These are phyloP conservation scores for Agrilus planipennis DNA, from an alignment of 1,140 invertebrate genomes.

Conservation along the genomic window DNA sequence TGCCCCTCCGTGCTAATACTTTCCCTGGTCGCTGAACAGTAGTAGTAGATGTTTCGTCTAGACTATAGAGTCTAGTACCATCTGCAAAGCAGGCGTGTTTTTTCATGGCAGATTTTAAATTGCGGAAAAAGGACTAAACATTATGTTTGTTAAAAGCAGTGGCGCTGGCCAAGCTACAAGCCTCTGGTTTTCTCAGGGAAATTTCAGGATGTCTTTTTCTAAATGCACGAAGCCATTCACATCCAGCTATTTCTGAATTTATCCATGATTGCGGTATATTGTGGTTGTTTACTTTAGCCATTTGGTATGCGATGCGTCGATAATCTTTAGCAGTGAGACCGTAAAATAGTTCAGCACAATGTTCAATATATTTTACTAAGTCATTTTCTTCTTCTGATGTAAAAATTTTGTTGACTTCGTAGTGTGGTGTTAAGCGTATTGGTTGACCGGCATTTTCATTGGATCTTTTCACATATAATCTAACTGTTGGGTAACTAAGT, in stretches of 20 bases:
- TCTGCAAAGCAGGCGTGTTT: constrained; percentile 11
- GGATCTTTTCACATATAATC: too few relatives aligned
- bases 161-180: constrained; percentile 31
- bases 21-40: constrained; percentile 34
- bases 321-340: constrained; percentile 22
- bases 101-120: constrained; percentile 18
- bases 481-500: too few relatives aligned
- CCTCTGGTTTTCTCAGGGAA: constrained; percentile 32
- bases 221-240: constrained; percentile 32
- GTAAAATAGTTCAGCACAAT: constrained; percentile 23
- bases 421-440: too few relatives aligned
- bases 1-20: constrained; percentile 28
- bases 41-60: constrained; percentile 35
- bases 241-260: constrained; percentile 25
- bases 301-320: constrained; percentile 32
- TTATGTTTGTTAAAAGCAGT: constrained; percentile 32
- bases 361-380: constrained; percentile 1
- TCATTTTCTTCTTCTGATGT: neutral
- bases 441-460: too few relatives aligned
- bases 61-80: constrained; percentile 30
- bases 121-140: constrained; percentile 8
- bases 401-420: neutral
- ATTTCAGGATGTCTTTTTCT: constrained; percentile 30
- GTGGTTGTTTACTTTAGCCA: constrained; percentile 25
- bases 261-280: constrained; percentile 26